Base-by-base conservation (phyloP, 2,888 invertebrate genomes). In the Chydorus sphaericus region DNA sequence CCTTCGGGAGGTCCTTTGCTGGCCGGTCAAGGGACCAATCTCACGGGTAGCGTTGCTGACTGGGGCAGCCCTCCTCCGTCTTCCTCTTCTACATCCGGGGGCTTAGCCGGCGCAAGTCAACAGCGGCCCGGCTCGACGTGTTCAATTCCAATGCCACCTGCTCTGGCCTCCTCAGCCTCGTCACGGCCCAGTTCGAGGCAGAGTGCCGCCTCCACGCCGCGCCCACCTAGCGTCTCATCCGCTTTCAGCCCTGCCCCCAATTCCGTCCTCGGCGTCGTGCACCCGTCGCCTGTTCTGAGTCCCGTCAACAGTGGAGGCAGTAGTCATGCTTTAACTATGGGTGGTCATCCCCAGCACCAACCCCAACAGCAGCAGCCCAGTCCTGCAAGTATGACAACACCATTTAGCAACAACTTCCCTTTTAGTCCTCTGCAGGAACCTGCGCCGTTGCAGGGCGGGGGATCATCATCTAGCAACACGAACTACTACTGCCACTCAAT, bases 361-460 rank as follows among this genome's bases (percentile, higher is more conserved):
- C 26, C 68, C 66, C 16, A 29, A 31, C 53, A 50, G 18, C 54
- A 36, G 6, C 68, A 71, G 64, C 73, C 73, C 29, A 76, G 77
- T 63, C 78, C 76, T 20, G 71, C 74, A 69, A 68, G 67, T 38
- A 63, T 66, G n/a, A 66, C 66, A 65, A 67, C 68, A 48, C 68
- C 69, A 48, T 75, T 73, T 66, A 66, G 69, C 72, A 73, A 71
- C 67, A 66, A 77, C 62, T 80, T 79, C 69, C 73, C 78, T 58
- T 80, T 81, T 69, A 77, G 78, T 65, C 81, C 82, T 55, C 72
- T 82, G 66, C 71, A 74, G 44, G 78, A 78, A 18, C 48, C 56
- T 16, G 30, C 53, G 7, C 52, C 44, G 23, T 16, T 16, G 11
- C 48, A 38, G 28, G 33, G 36, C 20, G 26, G 36, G 52, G 52